Percentiles rank a stretch among this genome's conserved stretches.
These are phyloP conservation scores for Spizaetus ornatus DNA, from an alignment of 2,113 vertebrate genomes.

Conservation along the genomic window DNA sequence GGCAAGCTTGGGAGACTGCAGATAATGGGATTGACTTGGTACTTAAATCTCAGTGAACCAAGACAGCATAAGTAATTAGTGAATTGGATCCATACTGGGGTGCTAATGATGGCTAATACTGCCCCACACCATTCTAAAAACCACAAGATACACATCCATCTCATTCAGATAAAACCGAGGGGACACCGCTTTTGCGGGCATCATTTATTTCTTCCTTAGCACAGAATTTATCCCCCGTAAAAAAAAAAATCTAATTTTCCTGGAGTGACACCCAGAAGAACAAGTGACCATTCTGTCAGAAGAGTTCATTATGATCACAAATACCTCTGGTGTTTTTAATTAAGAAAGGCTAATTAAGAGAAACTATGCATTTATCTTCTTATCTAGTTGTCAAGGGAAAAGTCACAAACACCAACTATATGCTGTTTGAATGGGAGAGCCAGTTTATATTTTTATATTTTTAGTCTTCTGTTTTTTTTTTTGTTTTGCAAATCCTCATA, in stretches of 20 bases:
- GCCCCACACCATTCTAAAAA: slow-evolving; percentile 80
- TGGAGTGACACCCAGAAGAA: slow-evolving; percentile 80
- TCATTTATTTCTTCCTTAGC: slow-evolving; percentile 73
- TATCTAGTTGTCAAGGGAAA: slow-evolving; percentile 74
- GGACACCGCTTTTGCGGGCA: slow-evolving; percentile 59
- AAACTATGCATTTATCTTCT: slow-evolving; percentile 82
- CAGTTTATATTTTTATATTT: background rate
- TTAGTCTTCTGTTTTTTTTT: background rate
- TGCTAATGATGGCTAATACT: slow-evolving; percentile 93
- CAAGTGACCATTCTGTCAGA: slow-evolving; percentile 85
- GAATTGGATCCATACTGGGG: slow-evolving; percentile 91
- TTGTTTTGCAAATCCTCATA: background rate
- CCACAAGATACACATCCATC: slow-evolving; percentile 80
- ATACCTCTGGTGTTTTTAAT: slow-evolving; percentile 91
- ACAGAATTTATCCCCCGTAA: slow-evolving; percentile 59
- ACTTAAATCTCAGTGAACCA: slow-evolving; percentile 98
- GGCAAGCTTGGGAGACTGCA: slow-evolving; percentile 89
- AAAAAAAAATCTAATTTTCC: slow-evolving; percentile 82
- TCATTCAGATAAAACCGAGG: slow-evolving; percentile 75
- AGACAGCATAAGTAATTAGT: slow-evolving; percentile 96
- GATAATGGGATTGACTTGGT: slow-evolving; percentile 97
- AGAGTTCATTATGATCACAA: slow-evolving; percentile 94
- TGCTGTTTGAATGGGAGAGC: slow-evolving; percentile 46
- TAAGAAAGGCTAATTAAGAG: slow-evolving; percentile 97
- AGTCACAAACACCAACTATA: slow-evolving; percentile 63